A percentile compares a stretch with the other conserved stretches of the same genome.
These are phyloP conservation scores for Hirtodrosophila trivittata DNA, from an alignment of 2,888 invertebrate genomes.

Conservation along the genomic window DNA sequence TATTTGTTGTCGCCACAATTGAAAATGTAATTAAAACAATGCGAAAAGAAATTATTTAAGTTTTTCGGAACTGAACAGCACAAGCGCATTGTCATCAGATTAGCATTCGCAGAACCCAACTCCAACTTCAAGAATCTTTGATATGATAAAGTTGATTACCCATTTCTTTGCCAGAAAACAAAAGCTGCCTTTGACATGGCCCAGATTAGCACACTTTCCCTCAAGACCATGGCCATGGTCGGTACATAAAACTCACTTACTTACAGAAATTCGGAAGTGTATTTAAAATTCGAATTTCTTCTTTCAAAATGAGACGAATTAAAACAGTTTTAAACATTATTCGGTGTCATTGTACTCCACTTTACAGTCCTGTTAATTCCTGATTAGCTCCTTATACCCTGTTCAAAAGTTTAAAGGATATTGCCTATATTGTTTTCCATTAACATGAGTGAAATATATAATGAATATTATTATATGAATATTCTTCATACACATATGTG, in stretches of 20 bases:
- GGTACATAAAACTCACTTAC: too few relatives aligned
- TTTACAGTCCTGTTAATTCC: constrained; percentile 11
- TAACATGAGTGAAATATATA: too few relatives aligned
- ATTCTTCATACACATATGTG: too few relatives aligned
- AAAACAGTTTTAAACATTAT: constrained; percentile 8
- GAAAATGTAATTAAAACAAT: constrained; percentile 62
- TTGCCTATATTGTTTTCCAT: background rate
- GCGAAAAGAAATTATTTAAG: constrained; percentile 29
- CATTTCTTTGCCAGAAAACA: too few relatives aligned
- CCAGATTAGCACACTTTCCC: too few relatives aligned
- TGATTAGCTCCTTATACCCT: constrained; percentile 3
- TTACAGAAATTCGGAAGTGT: background rate
- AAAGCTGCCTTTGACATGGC: too few relatives aligned
- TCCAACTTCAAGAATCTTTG: background rate
- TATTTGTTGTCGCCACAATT: constrained; percentile 45
- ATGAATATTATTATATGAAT: too few relatives aligned
- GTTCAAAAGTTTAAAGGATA: background rate
- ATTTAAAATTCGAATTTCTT: background rate
- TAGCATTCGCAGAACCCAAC: constrained; percentile 8
- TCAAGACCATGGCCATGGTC: too few relatives aligned
- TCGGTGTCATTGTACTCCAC: constrained; percentile 6
- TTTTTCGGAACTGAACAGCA: constrained; percentile 2
- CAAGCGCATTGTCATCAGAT: constrained; percentile 25
- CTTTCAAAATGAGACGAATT: background rate
- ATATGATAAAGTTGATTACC: too few relatives aligned